phyloP scores from a whole-genome alignment of 2,797 vertebrate genomes.

The Arremon aurantiirostris region DNA sequence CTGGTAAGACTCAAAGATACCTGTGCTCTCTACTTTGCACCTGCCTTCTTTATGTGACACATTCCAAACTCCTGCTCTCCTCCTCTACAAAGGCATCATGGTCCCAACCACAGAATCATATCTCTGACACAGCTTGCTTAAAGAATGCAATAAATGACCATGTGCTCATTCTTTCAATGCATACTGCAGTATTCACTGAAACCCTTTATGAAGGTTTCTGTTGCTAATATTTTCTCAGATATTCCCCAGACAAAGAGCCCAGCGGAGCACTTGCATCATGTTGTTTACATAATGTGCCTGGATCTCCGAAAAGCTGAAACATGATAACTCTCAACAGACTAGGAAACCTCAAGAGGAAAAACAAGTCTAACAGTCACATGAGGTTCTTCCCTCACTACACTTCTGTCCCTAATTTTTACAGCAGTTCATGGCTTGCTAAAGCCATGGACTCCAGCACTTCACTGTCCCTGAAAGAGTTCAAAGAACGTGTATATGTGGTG shows the following conservation, averaged over 20 bases:
- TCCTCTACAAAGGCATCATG: fast-evolving
- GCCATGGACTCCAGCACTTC: not conserved
- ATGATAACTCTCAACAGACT: not conserved
- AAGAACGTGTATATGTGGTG: not conserved
- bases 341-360: not conserved
- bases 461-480: not conserved
- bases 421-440: not conserved
- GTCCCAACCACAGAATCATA: not conserved
- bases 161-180: not conserved
- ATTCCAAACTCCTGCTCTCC: not conserved
- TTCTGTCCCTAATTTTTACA: not conserved
- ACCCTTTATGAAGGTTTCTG: not conserved
- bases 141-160: not conserved
- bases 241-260: not conserved
- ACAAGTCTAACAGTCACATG: not conserved
- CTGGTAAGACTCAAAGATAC: not conserved
- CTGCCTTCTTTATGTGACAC: not conserved
- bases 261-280: not conserved
- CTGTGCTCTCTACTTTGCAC: not conserved
- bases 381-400: not conserved
- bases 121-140: not conserved
- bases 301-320: not conserved
- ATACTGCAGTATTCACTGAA: fast-evolving
- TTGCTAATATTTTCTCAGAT: not conserved
- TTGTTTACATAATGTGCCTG: not conserved